Percentiles rank a stretch among this genome's conserved stretches.
Conservation (phyloP, 2,888 invertebrate species). For the Tribolium freemani region DNA sequence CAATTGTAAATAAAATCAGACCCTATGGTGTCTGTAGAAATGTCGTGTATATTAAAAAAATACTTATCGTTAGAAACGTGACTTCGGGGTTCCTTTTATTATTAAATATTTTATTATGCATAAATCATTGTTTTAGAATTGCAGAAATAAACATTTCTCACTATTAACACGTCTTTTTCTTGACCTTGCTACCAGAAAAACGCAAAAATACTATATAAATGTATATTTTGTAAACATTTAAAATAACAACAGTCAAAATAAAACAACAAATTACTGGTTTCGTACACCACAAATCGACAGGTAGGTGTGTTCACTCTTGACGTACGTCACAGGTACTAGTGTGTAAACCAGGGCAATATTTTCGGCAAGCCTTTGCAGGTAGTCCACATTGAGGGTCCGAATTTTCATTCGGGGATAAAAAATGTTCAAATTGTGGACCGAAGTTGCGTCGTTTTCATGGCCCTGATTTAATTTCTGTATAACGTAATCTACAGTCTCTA, state of each 20-base stretch:
- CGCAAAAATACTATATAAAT: not conserved
- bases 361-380: constrained; percentile 70
- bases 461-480: constrained; percentile 71
- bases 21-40: constrained; percentile 67
- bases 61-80: constrained; percentile 61
- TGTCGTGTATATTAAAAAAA: constrained; percentile 60
- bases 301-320: constrained; percentile 86
- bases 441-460: constrained; percentile 68
- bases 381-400: constrained; percentile 53
- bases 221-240: constrained; percentile 4
- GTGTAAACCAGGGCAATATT: constrained; percentile 77
- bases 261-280: constrained; percentile 71
- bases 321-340: constrained; percentile 82
- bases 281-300: constrained; percentile 87
- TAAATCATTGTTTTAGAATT: constrained; percentile 67
- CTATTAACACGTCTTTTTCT: constrained; percentile 48
- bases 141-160: constrained; percentile 64
- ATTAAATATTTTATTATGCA: constrained; percentile 67
- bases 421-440: constrained; percentile 82
- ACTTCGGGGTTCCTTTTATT: constrained; percentile 66
- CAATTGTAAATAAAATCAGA: constrained; percentile 64
- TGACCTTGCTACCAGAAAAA: not conserved
- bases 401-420: constrained; percentile 77
- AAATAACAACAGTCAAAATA: constrained; percentile 31
- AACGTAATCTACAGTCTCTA: constrained; percentile 72